Percentiles rank a stretch among this genome's conserved stretches.
Conservation (phyloP, 2,797 vertebrate species). For the Podarcis siculus region DNA sequence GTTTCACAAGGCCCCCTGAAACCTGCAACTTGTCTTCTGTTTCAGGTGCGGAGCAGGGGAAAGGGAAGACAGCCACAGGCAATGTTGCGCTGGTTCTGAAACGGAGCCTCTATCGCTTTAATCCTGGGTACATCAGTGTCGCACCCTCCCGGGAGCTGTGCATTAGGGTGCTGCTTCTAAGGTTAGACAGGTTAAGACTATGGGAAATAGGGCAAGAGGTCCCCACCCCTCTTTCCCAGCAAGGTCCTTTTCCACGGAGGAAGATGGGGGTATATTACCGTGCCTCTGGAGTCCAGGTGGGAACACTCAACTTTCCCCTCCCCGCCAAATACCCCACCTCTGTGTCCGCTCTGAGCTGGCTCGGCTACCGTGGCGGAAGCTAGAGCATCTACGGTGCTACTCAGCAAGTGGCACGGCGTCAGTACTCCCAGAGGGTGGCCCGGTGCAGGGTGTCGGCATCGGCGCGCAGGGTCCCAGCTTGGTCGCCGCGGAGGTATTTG, state of each 20-base stretch:
- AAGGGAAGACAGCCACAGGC: background rate
- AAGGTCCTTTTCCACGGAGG: background rate
- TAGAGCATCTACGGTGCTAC: slow-evolving; percentile 24
- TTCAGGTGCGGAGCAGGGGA: background rate
- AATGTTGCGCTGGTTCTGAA: background rate
- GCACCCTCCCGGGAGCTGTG: background rate
- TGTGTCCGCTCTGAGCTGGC: background rate
- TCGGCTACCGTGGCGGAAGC: background rate
- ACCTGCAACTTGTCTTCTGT: background rate
- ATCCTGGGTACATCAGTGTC: background rate
- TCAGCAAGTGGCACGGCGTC: background rate
- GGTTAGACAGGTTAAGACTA: background rate
- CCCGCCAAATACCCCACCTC: background rate
- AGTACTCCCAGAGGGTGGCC: slow-evolving; percentile 87
- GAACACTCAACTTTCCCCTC: background rate
- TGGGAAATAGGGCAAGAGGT: background rate
- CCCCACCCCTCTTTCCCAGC: background rate
- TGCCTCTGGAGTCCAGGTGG: background rate
- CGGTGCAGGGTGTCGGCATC: slow-evolving; percentile 83
- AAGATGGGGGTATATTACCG: background rate
- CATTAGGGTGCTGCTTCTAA: slow-evolving; percentile 6
- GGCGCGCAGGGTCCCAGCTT: slow-evolving; percentile 89
- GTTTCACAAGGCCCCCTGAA: background rate
- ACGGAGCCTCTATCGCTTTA: background rate
- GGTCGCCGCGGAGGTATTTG: slow-evolving; percentile 91